A percentile compares a stretch with the other conserved stretches of the same genome.
Evolutionary conservation across 2,113 vertebrate genomes (phyloP).

Genomic region (Campylomormyrus tamandua): DNA sequence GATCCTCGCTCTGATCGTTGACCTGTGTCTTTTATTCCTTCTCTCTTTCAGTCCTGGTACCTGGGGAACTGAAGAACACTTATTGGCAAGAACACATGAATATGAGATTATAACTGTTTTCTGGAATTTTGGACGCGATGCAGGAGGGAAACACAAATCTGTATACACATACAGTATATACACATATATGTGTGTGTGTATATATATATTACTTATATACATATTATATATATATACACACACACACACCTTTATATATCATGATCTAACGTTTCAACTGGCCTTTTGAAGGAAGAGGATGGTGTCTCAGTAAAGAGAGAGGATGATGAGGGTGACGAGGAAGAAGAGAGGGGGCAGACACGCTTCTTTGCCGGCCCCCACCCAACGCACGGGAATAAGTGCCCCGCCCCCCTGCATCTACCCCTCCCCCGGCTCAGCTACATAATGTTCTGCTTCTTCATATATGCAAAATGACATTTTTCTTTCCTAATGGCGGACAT

Average conservation of each 20-base stretch:
- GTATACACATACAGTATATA: slow-evolving; percentile 39
- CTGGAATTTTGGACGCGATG: slow-evolving; percentile 45
- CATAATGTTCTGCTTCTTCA: slow-evolving; percentile 65
- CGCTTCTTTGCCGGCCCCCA: background rate
- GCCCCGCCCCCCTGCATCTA: background rate
- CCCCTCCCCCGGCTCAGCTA: slow-evolving; percentile 37
- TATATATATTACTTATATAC: background rate
- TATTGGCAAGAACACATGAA: slow-evolving; percentile 28
- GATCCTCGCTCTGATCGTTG: background rate
- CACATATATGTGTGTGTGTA: slow-evolving; percentile 32
- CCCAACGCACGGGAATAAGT: background rate
- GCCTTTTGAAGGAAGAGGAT: slow-evolving; percentile 34
- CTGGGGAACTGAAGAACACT: slow-evolving; percentile 72
- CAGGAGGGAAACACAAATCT: slow-evolving; percentile 46
- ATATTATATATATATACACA: slow-evolving; percentile 40
- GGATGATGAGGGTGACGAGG: slow-evolving; percentile 21
- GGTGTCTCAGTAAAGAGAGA: background rate
- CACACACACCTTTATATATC: slow-evolving; percentile 43
- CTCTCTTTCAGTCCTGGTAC: slow-evolving; percentile 81
- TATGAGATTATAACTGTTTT: slow-evolving; percentile 30
- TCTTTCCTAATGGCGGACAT: slow-evolving; percentile 45
- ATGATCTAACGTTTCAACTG: slow-evolving; percentile 39
- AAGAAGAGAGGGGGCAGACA: slow-evolving; percentile 42
- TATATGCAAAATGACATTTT: slow-evolving; percentile 68
- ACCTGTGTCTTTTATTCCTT: background rate